Evolutionary conservation across 2,797 vertebrate species (phyloP).

Genomic region (Intellagama lesueurii): DNA sequence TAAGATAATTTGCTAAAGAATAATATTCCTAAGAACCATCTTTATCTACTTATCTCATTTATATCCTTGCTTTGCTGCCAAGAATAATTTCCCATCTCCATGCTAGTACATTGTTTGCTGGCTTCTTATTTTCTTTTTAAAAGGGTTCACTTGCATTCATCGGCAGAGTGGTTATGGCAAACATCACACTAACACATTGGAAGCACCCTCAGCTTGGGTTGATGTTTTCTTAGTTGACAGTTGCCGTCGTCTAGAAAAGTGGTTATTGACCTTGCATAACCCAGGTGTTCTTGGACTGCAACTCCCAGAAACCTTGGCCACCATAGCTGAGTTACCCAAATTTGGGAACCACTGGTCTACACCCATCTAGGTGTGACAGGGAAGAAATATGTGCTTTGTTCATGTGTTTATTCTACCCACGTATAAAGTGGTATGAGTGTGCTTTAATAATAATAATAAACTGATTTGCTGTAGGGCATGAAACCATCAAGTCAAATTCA

Average conservation of each 20-base stretch:
- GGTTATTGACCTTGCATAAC: no score
- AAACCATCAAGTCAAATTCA: background rate
- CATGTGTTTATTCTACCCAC: background rate
- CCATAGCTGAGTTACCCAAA: no score
- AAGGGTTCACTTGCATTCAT: constrained; percentile 3
- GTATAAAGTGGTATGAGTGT: background rate
- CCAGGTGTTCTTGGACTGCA: no score
- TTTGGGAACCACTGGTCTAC: background rate
- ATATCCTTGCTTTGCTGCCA: background rate
- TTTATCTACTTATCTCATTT: background rate
- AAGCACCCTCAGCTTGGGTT: background rate
- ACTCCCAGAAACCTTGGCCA: no score
- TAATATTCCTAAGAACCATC: background rate
- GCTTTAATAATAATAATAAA: background rate
- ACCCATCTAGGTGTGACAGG: background rate
- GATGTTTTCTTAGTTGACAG: background rate
- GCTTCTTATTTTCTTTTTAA: no score
- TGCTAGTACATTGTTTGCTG: background rate
- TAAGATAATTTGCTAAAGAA: background rate
- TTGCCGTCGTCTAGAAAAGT: background rate
- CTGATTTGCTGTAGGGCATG: no score
- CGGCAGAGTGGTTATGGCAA: background rate
- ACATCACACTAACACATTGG: background rate
- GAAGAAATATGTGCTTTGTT: background rate
- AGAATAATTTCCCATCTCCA: background rate